phyloP scores from a whole-genome alignment of 2,888 invertebrate genomes.

The Trypoxylon attenuatum region DNA sequence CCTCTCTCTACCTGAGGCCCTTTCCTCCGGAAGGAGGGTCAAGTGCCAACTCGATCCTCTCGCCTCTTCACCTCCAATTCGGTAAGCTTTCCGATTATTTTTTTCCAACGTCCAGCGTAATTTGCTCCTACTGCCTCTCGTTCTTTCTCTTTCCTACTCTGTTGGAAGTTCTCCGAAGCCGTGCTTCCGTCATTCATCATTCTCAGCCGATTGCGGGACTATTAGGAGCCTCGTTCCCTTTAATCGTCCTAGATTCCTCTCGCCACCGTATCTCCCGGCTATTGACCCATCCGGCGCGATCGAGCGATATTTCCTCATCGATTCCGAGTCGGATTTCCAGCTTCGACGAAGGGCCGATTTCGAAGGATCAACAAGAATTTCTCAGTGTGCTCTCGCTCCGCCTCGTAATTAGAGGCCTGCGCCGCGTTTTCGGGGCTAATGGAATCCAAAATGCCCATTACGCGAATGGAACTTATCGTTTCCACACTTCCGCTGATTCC shows the following conservation, averaged over 20 bases:
- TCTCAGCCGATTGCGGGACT: constrained; percentile 15
- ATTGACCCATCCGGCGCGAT: constrained; percentile 20
- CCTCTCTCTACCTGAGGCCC: constrained; percentile 41
- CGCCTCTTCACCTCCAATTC: constrained; percentile 6
- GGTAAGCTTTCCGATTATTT: background rate
- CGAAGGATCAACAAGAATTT: constrained; percentile 17
- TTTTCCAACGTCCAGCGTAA: background rate
- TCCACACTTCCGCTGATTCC: constrained; percentile 43
- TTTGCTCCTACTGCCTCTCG: background rate
- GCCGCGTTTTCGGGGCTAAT: constrained; percentile 25
- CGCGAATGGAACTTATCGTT: constrained; percentile 13
- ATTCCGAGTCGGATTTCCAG: constrained; percentile 14
- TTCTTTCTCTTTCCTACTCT: background rate
- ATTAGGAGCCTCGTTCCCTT: constrained; percentile 14
- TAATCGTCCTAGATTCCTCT: too few relatives aligned
- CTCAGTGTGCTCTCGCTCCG: constrained; percentile 11
- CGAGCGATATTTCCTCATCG: constrained; percentile 12
- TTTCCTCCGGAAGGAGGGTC: constrained; percentile 8
- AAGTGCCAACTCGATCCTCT: constrained; percentile 19
- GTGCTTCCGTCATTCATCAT: constrained; percentile 22
- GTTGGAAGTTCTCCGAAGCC: background rate
- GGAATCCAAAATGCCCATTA: constrained; percentile 31
- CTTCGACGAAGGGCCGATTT: constrained; percentile 18
- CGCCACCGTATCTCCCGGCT: constrained; percentile 24
- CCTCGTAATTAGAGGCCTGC: constrained; percentile 33